Evolutionary conservation across 92 coral and sea anemone species (phyloP).

Genomic region (Virgularia gustaviana): DNA sequence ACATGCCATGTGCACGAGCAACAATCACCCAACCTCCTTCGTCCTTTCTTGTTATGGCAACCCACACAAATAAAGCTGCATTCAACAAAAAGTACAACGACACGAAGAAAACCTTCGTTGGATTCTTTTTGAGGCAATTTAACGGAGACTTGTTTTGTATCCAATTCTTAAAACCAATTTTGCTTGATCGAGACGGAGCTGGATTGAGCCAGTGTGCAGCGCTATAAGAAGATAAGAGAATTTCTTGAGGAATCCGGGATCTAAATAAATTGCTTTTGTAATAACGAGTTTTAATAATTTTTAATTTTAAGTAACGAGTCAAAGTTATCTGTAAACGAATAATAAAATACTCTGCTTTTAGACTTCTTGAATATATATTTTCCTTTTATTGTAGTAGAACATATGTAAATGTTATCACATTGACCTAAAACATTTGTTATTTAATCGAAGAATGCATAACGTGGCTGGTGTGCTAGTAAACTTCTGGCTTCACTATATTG

Average conservation of each 20-base stretch:
- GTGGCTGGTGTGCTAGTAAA: too few relatives aligned
- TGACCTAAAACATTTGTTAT: too few relatives aligned
- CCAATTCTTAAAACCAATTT: neutral
- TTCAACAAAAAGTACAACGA: slow-evolving; percentile 1
- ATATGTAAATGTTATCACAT: too few relatives aligned
- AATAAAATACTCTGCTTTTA: too few relatives aligned
- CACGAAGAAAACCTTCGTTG: slow-evolving; percentile 3
- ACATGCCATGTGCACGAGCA: slow-evolving; percentile 28
- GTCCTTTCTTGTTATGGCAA: slow-evolving; percentile 13
- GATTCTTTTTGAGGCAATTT: slow-evolving; percentile 1
- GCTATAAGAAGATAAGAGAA: neutral
- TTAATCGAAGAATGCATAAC: too few relatives aligned
- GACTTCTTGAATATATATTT: too few relatives aligned
- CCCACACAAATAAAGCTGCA: slow-evolving; percentile 22
- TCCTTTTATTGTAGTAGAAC: too few relatives aligned
- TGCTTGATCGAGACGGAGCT: neutral
- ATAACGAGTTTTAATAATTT: too few relatives aligned
- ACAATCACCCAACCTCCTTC: slow-evolving; percentile 35
- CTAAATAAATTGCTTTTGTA: neutral
- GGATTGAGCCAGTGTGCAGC: slow-evolving; percentile 28
- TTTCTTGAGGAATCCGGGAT: neutral
- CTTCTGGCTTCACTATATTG: too few relatives aligned
- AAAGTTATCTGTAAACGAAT: too few relatives aligned
- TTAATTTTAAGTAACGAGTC: too few relatives aligned
- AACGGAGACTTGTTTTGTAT: neutral